A percentile compares a stretch with the other conserved stretches of the same genome.
Evolutionary conservation across 2,888 invertebrate species (phyloP).

Genomic region (Pharmacophagus antenor): DNA sequence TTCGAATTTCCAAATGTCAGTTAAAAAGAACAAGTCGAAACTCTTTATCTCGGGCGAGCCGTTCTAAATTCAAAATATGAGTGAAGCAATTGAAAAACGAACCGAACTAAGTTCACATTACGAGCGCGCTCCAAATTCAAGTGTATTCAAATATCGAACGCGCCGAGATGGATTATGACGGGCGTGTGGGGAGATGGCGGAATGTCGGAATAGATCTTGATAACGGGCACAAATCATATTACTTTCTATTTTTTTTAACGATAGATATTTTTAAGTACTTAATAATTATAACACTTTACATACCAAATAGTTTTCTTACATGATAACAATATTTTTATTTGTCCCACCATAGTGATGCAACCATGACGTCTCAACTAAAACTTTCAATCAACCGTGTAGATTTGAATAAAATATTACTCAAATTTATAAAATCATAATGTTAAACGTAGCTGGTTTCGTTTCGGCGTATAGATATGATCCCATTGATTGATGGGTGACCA

Average conservation of each 20-base stretch:
- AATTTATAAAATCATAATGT: slow-evolving; percentile 76
- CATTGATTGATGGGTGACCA: slow-evolving; percentile 81
- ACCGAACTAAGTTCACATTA: slow-evolving; percentile 75
- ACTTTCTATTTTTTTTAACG: slow-evolving; percentile 43
- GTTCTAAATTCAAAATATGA: slow-evolving; percentile 78
- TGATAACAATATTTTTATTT: not conserved
- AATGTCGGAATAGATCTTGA: slow-evolving; percentile 59
- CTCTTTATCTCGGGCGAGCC: slow-evolving; percentile 64
- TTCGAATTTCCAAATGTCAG: slow-evolving; percentile 24
- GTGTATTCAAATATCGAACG: slow-evolving; percentile 77
- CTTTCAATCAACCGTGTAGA: slow-evolving; percentile 75
- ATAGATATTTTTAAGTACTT: slow-evolving; percentile 34
- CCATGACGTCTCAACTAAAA: slow-evolving; percentile 56
- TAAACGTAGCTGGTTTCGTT: slow-evolving; percentile 63
- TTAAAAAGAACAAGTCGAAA: slow-evolving; percentile 24
- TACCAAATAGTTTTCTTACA: too few relatives aligned
- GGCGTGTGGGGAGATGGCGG: slow-evolving; percentile 52
- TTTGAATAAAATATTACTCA: slow-evolving; percentile 78
- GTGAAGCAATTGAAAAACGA: slow-evolving; percentile 80
- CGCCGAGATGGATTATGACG: slow-evolving; percentile 70
- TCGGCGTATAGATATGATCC: slow-evolving; percentile 72
- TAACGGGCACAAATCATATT: slow-evolving; percentile 50
- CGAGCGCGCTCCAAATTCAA: slow-evolving; percentile 75
- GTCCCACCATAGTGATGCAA: slow-evolving; percentile 38
- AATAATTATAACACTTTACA: not conserved